Base-by-base conservation (phyloP, 2,113 vertebrate genomes). In the Zootoca vivipara region DNA sequence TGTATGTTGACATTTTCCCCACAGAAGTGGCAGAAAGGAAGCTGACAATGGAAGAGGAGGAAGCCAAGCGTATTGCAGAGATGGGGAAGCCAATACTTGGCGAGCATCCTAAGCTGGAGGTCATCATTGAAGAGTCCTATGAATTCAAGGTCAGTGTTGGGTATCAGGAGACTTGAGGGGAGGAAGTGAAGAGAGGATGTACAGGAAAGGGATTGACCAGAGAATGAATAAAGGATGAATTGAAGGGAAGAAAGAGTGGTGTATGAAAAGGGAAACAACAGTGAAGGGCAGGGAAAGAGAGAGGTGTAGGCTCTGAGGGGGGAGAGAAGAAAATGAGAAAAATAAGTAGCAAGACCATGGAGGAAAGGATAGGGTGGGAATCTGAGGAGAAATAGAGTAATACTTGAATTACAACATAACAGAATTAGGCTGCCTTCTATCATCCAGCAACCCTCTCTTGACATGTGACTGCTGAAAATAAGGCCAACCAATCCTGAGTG, bases 61-160 rank as follows among this genome's bases (percentile, higher is more conserved):
- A 99, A 93, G 98, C 98, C 90, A 99, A 97, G 94, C 97, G 99
- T 86, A 98, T 99, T 95, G 99, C 99, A 67, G 99, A 99, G 94
- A 99, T 99, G 99, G 99, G 99, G 33, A 99, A 99, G 88, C 98
- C 99, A 3, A 93, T 99, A 82, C 93, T 99, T 72, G 99, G 99
- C 52, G 98, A 98, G 92, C 98, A 99, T 93, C 96, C 98, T 88
- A 99, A 99, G 95, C 96, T 99, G 82, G 99, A 99, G 96, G 98
- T 99, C 92, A 98, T 99, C 94, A 99, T 99, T 87, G 99, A 99
- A 94, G 99, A 99, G 92, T 99, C 99, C 2, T 99, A 99, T 75
- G 99, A 99, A 95, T 99, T 99, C 96, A 99, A 99, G 98, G 99
- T 99, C 93, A 94, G 96, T 91, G 33, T 81, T 72, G 33, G 77